A percentile compares a stretch with the other conserved stretches of the same genome.
These are phyloP conservation scores for Chaetophractus vellerosus DNA, from an alignment of 2,797 vertebrate genomes.

Conservation along the genomic window DNA sequence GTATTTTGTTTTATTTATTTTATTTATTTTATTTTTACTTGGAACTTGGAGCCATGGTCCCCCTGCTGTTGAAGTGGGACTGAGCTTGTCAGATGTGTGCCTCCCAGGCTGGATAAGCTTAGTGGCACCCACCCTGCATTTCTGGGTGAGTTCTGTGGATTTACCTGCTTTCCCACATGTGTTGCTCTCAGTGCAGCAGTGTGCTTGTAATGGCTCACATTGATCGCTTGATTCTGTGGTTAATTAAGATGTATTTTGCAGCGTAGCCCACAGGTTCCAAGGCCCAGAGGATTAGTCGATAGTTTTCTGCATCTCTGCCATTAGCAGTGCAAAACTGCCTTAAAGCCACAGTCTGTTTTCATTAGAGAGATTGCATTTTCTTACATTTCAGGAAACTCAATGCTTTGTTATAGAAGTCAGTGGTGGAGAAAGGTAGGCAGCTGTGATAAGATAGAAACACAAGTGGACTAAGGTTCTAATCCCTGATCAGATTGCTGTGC, in stretches of 20 bases:
- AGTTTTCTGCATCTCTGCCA: constrained; percentile 63
- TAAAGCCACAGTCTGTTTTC: constrained; percentile 63
- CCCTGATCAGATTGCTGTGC: not conserved
- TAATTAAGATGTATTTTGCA: constrained; percentile 86
- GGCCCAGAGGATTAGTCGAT: constrained; percentile 77
- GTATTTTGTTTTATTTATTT: not conserved
- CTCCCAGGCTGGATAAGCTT: too few relatives aligned
- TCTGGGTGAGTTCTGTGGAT: not conserved
- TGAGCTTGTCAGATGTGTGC: not conserved
- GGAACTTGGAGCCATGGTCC: too few relatives aligned
- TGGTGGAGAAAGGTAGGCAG: not conserved
- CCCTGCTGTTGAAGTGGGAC: not conserved
- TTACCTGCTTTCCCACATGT: constrained; percentile 8
- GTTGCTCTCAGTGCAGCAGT: constrained; percentile 12
- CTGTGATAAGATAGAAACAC: not conserved
- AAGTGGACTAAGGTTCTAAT: not conserved
- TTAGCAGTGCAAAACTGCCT: constrained; percentile 65
- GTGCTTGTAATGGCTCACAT: constrained; percentile 69
- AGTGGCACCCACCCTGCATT: not conserved
- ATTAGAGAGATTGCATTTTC: constrained; percentile 7
- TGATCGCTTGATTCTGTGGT: constrained; percentile 83
- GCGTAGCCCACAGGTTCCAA: constrained; percentile 70
- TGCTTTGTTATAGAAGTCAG: not conserved
- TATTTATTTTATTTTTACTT: not conserved
- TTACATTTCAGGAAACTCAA: constrained; percentile 7